These are phyloP conservation scores for Stegana nigrithorax DNA, from an alignment of 2,888 invertebrate genomes.

Conservation along the genomic window DNA sequence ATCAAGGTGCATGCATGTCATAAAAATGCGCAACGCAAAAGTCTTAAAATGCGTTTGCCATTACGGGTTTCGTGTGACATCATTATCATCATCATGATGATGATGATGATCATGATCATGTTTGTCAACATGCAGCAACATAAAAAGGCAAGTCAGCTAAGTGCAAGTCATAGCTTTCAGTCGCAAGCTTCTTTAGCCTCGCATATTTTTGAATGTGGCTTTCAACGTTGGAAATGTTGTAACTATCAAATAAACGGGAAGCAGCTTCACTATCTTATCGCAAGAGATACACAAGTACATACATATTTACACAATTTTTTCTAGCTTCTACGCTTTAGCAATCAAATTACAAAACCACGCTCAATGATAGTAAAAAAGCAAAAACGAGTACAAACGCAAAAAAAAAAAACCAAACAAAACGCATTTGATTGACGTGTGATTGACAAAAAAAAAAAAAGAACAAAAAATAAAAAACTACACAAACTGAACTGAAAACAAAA, in stretches of 20 bases:
- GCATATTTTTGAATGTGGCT: no score
- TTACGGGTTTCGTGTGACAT: slow-evolving; percentile 1
- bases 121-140: neutral
- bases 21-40: slow-evolving; percentile 31
- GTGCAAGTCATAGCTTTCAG: neutral
- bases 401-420: slow-evolving; percentile 34
- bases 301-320: slow-evolving; percentile 55
- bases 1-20: slow-evolving; percentile 51
- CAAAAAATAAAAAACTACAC: slow-evolving; percentile 12
- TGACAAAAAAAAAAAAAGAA: slow-evolving; percentile 40
- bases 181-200: no score
- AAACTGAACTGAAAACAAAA: slow-evolving; percentile 17
- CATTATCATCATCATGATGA: no score
- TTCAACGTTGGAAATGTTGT: no score
- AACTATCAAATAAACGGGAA: no score
- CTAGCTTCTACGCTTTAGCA: slow-evolving; percentile 58
- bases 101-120: no score
- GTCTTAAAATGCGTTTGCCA: neutral
- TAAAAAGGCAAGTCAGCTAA: neutral
- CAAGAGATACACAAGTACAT: slow-evolving; percentile 51
- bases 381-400: slow-evolving; percentile 18
- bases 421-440: slow-evolving; percentile 55
- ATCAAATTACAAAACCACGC: slow-evolving; percentile 53
- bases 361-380: slow-evolving; percentile 27
- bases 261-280: no score